Evolutionary conservation across 2,113 vertebrate species (phyloP).

Genomic region (Oostethus manadensis): DNA sequence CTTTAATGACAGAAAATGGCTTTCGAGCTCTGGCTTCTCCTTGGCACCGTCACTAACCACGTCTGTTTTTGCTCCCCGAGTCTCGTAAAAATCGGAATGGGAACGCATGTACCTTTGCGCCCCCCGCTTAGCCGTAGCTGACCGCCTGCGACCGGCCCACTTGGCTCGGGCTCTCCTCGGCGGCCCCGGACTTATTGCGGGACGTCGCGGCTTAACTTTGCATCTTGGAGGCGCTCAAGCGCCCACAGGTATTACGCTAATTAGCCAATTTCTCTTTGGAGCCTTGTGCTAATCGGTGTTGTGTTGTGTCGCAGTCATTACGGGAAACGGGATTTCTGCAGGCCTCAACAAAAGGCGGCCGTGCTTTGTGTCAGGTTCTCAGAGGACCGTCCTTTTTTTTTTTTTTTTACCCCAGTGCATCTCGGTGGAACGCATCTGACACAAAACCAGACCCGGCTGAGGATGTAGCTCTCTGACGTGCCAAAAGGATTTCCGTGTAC

Average conservation of each 20-base stretch:
- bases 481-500: too few species aligned
- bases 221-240: conserved; percentile 39
- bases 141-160: conserved; percentile 23
- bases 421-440: neutral
- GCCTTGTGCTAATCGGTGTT: conserved; percentile 20
- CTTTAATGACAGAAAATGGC: too few species aligned
- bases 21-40: too few species aligned
- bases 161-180: conserved; percentile 26
- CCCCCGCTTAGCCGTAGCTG: too few species aligned
- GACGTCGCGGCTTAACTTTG: conserved; percentile 51
- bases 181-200: conserved; percentile 40
- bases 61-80: too few species aligned
- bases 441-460: too few species aligned
- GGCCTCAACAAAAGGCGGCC: conserved; percentile 2
- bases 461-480: too few species aligned
- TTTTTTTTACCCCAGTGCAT: conserved; percentile 1
- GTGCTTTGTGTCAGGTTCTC: conserved; percentile 6
- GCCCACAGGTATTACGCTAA: conserved; percentile 51
- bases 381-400: conserved; percentile 11
- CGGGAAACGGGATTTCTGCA: conserved; percentile 8
- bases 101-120: too few species aligned
- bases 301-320: conserved; percentile 2
- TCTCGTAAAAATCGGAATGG: too few species aligned
- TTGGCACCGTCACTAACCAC: too few species aligned
- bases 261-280: conserved; percentile 17